A percentile compares a stretch with the other conserved stretches of the same genome.
phyloP scores from a whole-genome alignment of 2,888 invertebrate species.

The Deilephila elpenor region DNA sequence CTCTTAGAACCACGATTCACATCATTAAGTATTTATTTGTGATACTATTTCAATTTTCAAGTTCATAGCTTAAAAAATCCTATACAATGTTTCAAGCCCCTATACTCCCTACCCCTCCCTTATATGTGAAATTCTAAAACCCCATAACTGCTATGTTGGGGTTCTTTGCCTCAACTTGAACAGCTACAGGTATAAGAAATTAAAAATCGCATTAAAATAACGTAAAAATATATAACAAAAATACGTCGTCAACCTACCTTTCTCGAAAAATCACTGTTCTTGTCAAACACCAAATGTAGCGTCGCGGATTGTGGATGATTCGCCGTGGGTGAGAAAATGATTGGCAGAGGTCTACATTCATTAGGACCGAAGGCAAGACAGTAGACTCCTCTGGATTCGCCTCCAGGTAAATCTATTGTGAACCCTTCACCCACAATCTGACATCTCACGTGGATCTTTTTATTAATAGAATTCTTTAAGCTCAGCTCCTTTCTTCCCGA shows the following conservation, averaged over 20 bases:
- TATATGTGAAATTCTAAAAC: too few relatives aligned
- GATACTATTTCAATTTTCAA: too few relatives aligned
- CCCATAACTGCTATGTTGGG: too few relatives aligned
- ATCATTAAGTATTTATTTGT: too few relatives aligned
- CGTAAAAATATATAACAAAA: neutral
- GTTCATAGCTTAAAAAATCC: too few relatives aligned
- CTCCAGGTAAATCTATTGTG: slow-evolving; percentile 65
- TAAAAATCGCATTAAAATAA: neutral
- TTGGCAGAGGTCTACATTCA: slow-evolving; percentile 66
- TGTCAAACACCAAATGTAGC: slow-evolving; percentile 67
- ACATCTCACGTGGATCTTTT: slow-evolving; percentile 68
- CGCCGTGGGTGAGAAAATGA: slow-evolving; percentile 63
- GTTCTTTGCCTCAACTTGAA: too few relatives aligned
- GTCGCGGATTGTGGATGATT: slow-evolving; percentile 59
- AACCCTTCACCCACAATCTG: slow-evolving; percentile 75
- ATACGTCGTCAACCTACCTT: slow-evolving; percentile 55
- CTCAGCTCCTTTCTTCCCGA: slow-evolving; percentile 71
- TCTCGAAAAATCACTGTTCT: slow-evolving; percentile 65
- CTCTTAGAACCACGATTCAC: too few relatives aligned
- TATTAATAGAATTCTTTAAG: slow-evolving; percentile 67
- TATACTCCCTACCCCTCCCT: too few relatives aligned
- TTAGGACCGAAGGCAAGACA: slow-evolving; percentile 64
- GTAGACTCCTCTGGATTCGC: slow-evolving; percentile 63
- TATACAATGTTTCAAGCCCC: too few relatives aligned
- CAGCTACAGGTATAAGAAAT: too few relatives aligned